Evolutionary conservation across 2,797 vertebrate genomes (phyloP), one percentile per base, ranked within the genome.

Genomic region (Ptychobarbus kaznakovi): DNA sequence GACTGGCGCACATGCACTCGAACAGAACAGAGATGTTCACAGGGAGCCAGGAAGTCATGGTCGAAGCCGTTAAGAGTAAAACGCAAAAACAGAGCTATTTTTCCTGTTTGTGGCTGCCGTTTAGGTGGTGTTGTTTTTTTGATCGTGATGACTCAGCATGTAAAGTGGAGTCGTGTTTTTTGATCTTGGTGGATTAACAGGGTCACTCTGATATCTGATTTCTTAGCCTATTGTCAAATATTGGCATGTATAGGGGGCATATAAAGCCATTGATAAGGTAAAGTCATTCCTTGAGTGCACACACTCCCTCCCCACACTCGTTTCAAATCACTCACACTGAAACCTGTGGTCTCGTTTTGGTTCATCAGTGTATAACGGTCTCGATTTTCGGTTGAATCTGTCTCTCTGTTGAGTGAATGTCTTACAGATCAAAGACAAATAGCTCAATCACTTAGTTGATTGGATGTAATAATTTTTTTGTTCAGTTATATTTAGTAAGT

Each of bases 11-110:
- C 85, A 73, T 42, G 42, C 22, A n/a, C 49, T 44, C 25, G 40
- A 38, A 81, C 72, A 68, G 72, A 74, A 56, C 76, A 81, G 42
- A 87, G 79, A 81, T 28, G 72, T 83, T 76, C 81, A 63, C 42
- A 86, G 75, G 80, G 32, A 84, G 75, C 83, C 87, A 90, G 89
- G 89, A 90, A 90, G 89, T 89, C 51, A 83, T 81, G 77, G 73
- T 70, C 83, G 72, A 80, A 79, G 84, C 87, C 81, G 87, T 87
- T 90, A 79, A 85, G 84, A 73, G 87, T 83, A 69, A 81, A 81
- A 70, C 42, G 68, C 87, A 87, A 87, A 85, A 85, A 87, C 83
- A 16, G 22, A 70, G 58, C 61, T 90, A 86, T 88, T 88, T 89
- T 85, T 88, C 80, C 86, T 83, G 73, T 82, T 61, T 77, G 79